Evolutionary conservation across 2,888 invertebrate genomes (phyloP), one percentile per base, ranked within the genome.

Genomic region (Pammene aurita): DNA sequence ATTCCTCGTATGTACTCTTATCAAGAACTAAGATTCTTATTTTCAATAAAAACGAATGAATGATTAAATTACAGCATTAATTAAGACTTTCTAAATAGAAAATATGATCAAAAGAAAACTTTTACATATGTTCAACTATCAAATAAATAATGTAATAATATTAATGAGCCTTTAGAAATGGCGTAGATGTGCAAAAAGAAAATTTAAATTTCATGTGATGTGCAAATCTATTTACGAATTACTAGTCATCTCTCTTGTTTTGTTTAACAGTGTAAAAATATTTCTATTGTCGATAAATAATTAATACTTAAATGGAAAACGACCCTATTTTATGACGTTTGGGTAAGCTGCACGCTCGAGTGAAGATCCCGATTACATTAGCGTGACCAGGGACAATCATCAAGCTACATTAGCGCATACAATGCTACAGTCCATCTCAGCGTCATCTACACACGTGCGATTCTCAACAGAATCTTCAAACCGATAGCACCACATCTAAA

Each of bases 401-500:
- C 14, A 61, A 64, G 60, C 55, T 48, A 62, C 61, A 67, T 56
- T 71, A 72, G 46, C 34, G 46, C 46, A 69, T 54, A 69, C 64
- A 69, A 64, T 41, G 57, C 41, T 58, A 44, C 66, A 67, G 60
- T 66, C 18, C 35, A 48, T 46, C 55, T 16, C 50, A 13, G 14
- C 44, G 26, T 46, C 64, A 55, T 34, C 48, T 50, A 50, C 46
- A 56, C 48, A 44, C 26, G 34, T 26, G 69, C 46, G 73, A 75
- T 72, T 73, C 62, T 66, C 72, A 71, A 68, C 74, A 72, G 77
- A 78, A 74, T 78, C 71, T 81, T 80, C 83, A 82, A 83, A 84
- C 84, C 81, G 80, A 85, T 90, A 90, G 90, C 90, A 90, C 90
- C 90, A 89, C 88, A 54, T 86, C 84, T 80, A 81, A 82, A 85